These are phyloP conservation scores for Scaptomyza caliginosa DNA, from an alignment of 2,888 invertebrate species.

Conservation along the genomic window DNA sequence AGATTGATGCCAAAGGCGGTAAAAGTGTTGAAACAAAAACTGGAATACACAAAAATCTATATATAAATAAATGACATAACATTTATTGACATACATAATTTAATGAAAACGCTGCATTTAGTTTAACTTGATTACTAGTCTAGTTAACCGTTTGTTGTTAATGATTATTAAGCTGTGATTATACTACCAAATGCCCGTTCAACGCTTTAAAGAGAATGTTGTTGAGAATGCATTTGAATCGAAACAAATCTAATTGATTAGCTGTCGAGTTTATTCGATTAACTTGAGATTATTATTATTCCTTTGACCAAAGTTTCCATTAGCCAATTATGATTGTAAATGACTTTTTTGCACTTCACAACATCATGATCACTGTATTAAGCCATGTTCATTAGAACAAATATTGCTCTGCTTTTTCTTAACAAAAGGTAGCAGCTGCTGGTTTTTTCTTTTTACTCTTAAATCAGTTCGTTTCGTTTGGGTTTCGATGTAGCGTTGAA, in stretches of 20 bases:
- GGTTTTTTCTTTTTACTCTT: constrained; percentile 19
- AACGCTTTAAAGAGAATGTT: not conserved
- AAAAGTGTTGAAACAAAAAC: not conserved
- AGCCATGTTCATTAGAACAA: constrained; percentile 10
- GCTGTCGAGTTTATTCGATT: not conserved
- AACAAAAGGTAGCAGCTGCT: constrained; percentile 18
- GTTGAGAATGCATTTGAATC: constrained; percentile 1
- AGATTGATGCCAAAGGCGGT: not conserved
- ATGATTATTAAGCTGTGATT: not conserved
- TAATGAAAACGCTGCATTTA: constrained; percentile 9
- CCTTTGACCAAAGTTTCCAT: not conserved
- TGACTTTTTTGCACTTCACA: constrained; percentile 17
- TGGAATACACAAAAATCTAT: too few relatives aligned
- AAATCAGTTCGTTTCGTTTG: constrained; percentile 10
- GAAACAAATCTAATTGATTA: constrained; percentile 25
- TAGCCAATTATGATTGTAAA: not conserved
- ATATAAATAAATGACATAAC: not conserved
- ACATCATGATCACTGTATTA: constrained; percentile 35
- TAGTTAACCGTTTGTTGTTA: not conserved
- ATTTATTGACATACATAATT: not conserved
- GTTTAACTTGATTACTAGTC: not conserved
- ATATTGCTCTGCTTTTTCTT: constrained; percentile 7
- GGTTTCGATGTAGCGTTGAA: constrained; percentile 14
- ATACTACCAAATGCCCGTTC: not conserved
- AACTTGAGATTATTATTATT: not conserved